phyloP scores from a whole-genome alignment of 2,113 vertebrate genomes.

The Todiramphus chloris region DNA sequence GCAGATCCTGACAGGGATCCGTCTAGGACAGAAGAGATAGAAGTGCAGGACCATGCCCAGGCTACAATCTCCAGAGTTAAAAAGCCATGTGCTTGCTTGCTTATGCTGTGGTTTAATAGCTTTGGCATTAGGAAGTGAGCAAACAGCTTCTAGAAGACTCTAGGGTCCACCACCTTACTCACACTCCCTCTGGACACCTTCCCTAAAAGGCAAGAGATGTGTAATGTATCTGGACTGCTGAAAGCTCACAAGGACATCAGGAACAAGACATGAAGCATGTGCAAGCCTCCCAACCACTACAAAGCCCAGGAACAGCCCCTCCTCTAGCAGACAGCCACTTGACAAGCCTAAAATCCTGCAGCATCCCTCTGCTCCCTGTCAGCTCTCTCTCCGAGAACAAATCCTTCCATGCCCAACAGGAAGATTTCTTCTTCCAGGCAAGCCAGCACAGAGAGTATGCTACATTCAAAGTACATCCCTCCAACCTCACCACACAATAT shows the following conservation, averaged over 20 bases:
- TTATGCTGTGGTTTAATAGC: background rate
- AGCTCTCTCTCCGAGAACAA: background rate
- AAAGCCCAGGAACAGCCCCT: background rate
- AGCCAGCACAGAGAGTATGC: background rate
- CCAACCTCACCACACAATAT: background rate
- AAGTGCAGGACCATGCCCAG: background rate
- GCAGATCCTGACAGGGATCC: background rate
- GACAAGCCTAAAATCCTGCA: background rate
- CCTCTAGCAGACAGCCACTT: background rate
- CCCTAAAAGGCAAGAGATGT: background rate
- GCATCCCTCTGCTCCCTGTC: background rate
- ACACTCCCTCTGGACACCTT: background rate
- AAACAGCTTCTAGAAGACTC: background rate
- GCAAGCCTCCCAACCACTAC: background rate
- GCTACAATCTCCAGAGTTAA: background rate
- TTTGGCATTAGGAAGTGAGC: background rate
- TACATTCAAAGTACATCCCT: background rate
- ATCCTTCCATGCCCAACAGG: background rate
- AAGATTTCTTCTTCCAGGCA: background rate
- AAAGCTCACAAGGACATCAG: background rate
- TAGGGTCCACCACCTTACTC: background rate
- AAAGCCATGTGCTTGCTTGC: background rate
- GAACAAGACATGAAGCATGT: rapidly evolving
- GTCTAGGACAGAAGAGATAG: background rate
- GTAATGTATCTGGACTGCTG: rapidly evolving